Conservation (phyloP, 53 echinoderm and acorn worm species). For the Holothuria scabra region DNA sequence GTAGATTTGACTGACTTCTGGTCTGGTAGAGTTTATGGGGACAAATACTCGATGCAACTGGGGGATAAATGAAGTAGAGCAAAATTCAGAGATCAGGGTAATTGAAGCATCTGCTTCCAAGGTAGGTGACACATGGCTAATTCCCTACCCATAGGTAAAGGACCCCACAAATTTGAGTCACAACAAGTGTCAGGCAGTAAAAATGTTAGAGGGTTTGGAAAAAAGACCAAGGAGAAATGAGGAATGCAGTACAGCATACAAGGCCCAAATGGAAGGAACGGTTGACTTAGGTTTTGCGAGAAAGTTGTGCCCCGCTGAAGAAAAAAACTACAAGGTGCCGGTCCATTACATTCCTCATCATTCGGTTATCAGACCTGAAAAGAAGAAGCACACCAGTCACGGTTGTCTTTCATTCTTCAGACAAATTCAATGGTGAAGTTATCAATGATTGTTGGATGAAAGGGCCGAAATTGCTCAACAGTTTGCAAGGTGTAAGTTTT, state of each 20-base stretch:
- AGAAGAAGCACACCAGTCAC: conserved; percentile 34
- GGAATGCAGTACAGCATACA: conserved; percentile 15
- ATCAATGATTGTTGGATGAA: conserved; percentile 47
- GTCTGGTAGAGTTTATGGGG: conserved; percentile 48
- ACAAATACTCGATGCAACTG: conserved; percentile 7
- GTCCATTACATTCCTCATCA: conserved; percentile 59
- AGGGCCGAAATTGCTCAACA: conserved; percentile 46
- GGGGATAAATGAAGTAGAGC: background rate
- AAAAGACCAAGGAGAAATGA: background rate
- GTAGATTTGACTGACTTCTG: conserved; percentile 57
- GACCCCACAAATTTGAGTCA: conserved; percentile 21
- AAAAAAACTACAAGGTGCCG: conserved; percentile 35
- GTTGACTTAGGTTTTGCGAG: conserved; percentile 25
- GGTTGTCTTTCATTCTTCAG: conserved; percentile 29
- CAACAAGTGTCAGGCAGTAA: conserved; percentile 27
- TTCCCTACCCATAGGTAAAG: conserved; percentile 46
- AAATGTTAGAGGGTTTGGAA: conserved; percentile 46
- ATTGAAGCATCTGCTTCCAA: conserved; percentile 41
- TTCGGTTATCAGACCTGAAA: conserved; percentile 38
- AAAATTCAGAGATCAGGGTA: conserved; percentile 27
- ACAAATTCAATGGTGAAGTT: conserved; percentile 19
- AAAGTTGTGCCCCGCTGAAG: conserved; percentile 15
- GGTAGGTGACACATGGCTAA: conserved; percentile 28
- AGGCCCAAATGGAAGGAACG: conserved; percentile 36
- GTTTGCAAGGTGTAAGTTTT: conserved; percentile 37